Percentiles rank a stretch among this genome's conserved stretches.
phyloP scores from a whole-genome alignment of 2,797 vertebrate species.

The Rhinichthys osculus region DNA sequence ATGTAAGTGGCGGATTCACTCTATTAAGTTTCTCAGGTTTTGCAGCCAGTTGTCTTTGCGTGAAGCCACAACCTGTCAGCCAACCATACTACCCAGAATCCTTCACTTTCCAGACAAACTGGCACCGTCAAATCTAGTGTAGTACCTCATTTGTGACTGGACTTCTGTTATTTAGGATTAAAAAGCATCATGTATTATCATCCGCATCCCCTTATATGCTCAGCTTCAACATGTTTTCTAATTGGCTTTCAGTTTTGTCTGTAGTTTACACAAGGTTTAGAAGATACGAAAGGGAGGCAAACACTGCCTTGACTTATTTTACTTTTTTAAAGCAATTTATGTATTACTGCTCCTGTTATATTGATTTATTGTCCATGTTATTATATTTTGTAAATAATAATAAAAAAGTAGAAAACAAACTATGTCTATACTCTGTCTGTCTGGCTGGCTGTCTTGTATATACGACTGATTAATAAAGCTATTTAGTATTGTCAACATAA shows the following conservation, averaged over 20 bases:
- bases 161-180: conserved; percentile 8
- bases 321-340: conserved; percentile 66
- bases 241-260: conserved; percentile 9
- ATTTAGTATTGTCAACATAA: not conserved
- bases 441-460: no score
- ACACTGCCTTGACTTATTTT: conserved; percentile 62
- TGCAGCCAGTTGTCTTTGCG: conserved; percentile 23
- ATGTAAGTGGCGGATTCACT: conserved; percentile 48
- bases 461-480: not conserved
- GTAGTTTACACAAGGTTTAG: conserved; percentile 10
- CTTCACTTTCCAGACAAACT: not conserved
- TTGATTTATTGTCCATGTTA: conserved; percentile 65
- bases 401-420: conserved; percentile 43
- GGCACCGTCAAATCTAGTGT: not conserved
- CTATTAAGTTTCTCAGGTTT: conserved; percentile 65
- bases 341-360: conserved; percentile 67
- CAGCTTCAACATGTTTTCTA: conserved; percentile 16
- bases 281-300: conserved; percentile 50
- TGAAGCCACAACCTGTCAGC: conserved; percentile 12
- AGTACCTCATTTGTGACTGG: conserved; percentile 28
- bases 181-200: not conserved
- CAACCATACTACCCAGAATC: not conserved
- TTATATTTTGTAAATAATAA: conserved; percentile 74
- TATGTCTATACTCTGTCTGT: no score
- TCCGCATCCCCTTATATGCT: not conserved